phyloP scores from a whole-genome alignment of 2,113 vertebrate species.

The Alexandromys fortis region DNA sequence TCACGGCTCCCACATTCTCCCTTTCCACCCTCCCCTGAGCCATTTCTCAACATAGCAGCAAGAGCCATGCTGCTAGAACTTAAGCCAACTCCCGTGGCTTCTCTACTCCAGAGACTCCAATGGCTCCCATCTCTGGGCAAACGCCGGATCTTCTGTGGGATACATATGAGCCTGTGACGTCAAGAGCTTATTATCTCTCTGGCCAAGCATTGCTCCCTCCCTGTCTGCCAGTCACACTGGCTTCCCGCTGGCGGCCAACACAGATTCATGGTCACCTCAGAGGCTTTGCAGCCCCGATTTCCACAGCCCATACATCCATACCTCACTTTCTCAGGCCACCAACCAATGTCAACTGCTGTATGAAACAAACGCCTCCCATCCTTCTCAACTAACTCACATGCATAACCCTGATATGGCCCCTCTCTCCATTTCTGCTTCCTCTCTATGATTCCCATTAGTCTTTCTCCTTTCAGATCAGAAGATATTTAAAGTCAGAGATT shows the following conservation, averaged over 20 bases:
- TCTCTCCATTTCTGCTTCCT: background rate
- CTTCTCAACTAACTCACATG: background rate
- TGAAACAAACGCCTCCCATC: background rate
- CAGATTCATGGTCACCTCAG: too few species aligned
- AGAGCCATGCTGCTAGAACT: background rate
- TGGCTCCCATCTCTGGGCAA: background rate
- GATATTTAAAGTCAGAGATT: background rate
- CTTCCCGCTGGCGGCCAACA: background rate
- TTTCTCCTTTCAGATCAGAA: background rate
- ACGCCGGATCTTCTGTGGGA: background rate
- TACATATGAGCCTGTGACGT: rapidly evolving
- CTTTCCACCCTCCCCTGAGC: background rate
- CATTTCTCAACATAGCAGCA: background rate
- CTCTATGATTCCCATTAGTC: background rate
- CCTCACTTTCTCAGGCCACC: background rate
- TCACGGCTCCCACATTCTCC: background rate
- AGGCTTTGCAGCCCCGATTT: rapidly evolving
- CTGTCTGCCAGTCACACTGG: background rate
- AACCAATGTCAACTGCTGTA: background rate
- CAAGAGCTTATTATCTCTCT: background rate
- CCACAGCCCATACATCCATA: background rate
- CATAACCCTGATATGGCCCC: background rate
- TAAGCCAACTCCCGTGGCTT: background rate
- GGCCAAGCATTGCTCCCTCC: rapidly evolving
- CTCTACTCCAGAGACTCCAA: background rate